Evolutionary conservation across 2,888 invertebrate species (phyloP).

Genomic region (Eristalinus sepulchralis): DNA sequence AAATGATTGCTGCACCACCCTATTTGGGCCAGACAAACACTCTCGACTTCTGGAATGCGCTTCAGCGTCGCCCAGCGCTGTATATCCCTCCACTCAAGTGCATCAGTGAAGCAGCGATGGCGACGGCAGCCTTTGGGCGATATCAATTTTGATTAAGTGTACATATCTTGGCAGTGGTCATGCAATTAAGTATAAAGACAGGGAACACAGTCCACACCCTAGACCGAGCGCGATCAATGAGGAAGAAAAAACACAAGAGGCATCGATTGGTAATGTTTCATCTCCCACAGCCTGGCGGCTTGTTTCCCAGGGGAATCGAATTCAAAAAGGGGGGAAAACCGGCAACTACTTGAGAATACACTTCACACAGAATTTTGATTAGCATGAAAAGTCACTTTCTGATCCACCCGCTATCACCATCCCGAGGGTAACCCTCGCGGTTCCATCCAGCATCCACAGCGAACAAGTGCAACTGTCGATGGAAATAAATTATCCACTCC

Average conservation of each 20-base stretch:
- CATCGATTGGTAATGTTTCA: slow-evolving; percentile 24
- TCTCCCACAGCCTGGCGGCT: slow-evolving; percentile 35
- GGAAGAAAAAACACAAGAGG: background rate
- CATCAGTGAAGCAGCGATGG: slow-evolving; percentile 28
- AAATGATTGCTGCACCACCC: slow-evolving; percentile 33
- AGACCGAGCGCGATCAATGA: slow-evolving; percentile 26
- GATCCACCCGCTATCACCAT: background rate
- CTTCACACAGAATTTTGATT: slow-evolving; percentile 59
- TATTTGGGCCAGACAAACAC: slow-evolving; percentile 15
- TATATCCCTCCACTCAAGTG: slow-evolving; percentile 51
- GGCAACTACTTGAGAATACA: slow-evolving; percentile 14
- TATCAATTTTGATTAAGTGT: slow-evolving; percentile 61
- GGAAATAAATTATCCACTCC: slow-evolving; percentile 54
- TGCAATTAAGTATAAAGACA: slow-evolving; percentile 56
- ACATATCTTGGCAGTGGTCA: slow-evolving; percentile 64
- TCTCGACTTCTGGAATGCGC: slow-evolving; percentile 28
- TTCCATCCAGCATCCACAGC: background rate
- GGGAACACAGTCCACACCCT: slow-evolving; percentile 57
- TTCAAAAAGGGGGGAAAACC: slow-evolving; percentile 1
- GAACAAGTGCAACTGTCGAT: slow-evolving; percentile 60
- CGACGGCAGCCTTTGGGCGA: slow-evolving; percentile 15
- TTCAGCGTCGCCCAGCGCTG: slow-evolving; percentile 17
- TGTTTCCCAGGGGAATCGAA: slow-evolving; percentile 43
- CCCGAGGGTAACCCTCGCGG: background rate
- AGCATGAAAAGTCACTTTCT: slow-evolving; percentile 43